Conservation (phyloP, 2,888 invertebrate species). For the Villa cingulata region DNA sequence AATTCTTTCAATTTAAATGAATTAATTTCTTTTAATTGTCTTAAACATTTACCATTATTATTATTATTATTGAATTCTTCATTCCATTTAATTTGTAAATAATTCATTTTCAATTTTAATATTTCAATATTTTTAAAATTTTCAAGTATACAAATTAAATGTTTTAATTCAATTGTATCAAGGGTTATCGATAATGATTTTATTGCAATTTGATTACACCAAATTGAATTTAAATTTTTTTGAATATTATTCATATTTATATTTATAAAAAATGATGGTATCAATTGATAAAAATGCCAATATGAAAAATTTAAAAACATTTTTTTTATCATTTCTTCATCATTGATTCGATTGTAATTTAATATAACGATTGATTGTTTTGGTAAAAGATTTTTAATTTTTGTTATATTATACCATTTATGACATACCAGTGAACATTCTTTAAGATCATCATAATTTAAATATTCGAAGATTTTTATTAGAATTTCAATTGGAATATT, state of each 20-base stretch:
- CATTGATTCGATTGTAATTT: no score
- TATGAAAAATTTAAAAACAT: no score
- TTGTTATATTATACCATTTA: not conserved
- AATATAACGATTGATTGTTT: not conserved
- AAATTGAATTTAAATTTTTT: no score
- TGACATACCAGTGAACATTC: not conserved
- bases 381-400: not conserved
- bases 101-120: not conserved
- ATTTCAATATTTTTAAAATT: not conserved
- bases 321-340: no score
- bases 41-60: no score
- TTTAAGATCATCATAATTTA: not conserved
- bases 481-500: not conserved
- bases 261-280: no score
- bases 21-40: no score
- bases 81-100: no score
- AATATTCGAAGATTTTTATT: not conserved
- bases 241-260: no score
- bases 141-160: not conserved
- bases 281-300: no score
- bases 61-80: no score
- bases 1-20: not conserved
- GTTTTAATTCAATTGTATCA: not conserved
- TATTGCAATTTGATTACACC: no score
- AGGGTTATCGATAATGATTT: not conserved